These are phyloP conservation scores for Bostrychus sinensis DNA, from an alignment of 2,113 vertebrate genomes.

Conservation along the genomic window DNA sequence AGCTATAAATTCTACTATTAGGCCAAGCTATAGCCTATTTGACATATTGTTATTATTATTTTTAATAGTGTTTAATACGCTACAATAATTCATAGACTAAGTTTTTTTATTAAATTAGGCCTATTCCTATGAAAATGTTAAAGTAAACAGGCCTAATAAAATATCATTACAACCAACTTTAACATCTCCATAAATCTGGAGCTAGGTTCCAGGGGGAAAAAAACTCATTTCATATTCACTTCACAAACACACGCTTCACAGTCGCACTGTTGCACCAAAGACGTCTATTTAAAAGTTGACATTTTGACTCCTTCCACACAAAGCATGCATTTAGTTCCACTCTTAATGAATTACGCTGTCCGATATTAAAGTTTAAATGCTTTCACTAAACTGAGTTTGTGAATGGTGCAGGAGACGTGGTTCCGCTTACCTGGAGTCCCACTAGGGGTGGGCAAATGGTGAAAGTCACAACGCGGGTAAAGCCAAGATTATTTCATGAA, in stretches of 20 bases:
- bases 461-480: constrained; percentile 68
- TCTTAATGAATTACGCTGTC: neutral
- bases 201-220: neutral
- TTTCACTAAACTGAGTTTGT: constrained; percentile 13
- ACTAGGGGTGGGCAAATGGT: constrained; percentile 69
- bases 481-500: constrained; percentile 74
- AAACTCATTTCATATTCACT: constrained; percentile 2
- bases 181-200: neutral
- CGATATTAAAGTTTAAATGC: neutral
- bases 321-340: neutral
- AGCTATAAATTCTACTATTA: neutral
- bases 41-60: neutral
- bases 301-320: neutral
- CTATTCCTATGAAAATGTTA: neutral
- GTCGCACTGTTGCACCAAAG: constrained; percentile 13
- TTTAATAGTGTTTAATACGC: too few species aligned
- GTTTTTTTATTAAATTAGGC: neutral
- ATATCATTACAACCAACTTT: neutral
- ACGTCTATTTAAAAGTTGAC: constrained; percentile 30
- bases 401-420: constrained; percentile 37
- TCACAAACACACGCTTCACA: constrained; percentile 10
- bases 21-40: neutral
- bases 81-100: too few species aligned
- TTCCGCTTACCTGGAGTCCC: constrained; percentile 80
- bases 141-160: neutral